phyloP scores from a whole-genome alignment of 2,797 vertebrate genomes.

The Alfaro cultratus region DNA sequence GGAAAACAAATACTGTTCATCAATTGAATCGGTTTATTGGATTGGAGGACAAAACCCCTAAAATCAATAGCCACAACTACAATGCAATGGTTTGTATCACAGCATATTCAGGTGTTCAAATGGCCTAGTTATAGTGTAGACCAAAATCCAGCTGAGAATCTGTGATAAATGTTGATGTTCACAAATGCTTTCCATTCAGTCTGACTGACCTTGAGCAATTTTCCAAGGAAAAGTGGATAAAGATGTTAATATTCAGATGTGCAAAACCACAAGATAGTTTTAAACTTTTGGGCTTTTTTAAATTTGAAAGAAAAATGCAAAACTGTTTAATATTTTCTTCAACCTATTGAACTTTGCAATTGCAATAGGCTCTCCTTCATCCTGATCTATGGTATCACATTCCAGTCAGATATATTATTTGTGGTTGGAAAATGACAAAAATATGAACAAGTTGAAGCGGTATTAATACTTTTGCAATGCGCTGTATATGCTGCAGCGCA shows the following conservation, averaged over 20 bases:
- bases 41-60: neutral
- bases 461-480: neutral
- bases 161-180: neutral
- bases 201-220: neutral
- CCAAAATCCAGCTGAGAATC: neutral
- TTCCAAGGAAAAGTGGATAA: neutral
- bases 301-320: neutral
- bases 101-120: neutral
- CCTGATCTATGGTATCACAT: neutral
- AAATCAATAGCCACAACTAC: neutral
- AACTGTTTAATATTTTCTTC: neutral
- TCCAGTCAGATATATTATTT: neutral
- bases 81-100: neutral
- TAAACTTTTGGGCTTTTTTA: neutral
- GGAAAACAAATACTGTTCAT: neutral
- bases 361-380: neutral
- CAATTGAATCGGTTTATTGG: neutral
- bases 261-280: neutral
- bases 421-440: neutral
- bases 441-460: neutral
- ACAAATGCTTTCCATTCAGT: neutral
- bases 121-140: neutral
- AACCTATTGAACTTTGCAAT: neutral
- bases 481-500: neutral
- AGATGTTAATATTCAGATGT: neutral